Conservation (phyloP, 2,888 invertebrate species). For the Parnassius smintheus region DNA sequence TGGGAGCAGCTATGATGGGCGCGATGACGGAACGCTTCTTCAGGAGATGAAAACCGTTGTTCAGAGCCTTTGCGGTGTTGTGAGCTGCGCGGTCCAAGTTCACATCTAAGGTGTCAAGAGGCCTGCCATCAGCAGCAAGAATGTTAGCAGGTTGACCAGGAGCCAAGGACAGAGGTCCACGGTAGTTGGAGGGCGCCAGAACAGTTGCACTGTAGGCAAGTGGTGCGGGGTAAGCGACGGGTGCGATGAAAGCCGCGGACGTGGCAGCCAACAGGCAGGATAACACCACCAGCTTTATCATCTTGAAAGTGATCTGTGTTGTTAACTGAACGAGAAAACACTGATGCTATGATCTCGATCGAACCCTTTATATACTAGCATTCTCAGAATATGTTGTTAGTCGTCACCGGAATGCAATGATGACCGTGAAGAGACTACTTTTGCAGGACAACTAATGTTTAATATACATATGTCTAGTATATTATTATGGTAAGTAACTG, state of each 20-base stretch:
- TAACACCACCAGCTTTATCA: slow-evolving; percentile 83
- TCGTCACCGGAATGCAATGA: slow-evolving; percentile 55
- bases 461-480: neutral
- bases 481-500: neutral
- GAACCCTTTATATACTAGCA: slow-evolving; percentile 33
- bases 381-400: slow-evolving; percentile 40
- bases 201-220: slow-evolving; percentile 42
- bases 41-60: slow-evolving; percentile 52
- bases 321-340: slow-evolving; percentile 50
- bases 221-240: slow-evolving; percentile 41
- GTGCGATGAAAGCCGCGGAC: slow-evolving; percentile 55
- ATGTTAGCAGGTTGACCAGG: slow-evolving; percentile 72
- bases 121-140: slow-evolving; percentile 66
- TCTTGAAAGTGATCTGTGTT: slow-evolving; percentile 74
- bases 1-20: slow-evolving; percentile 38
- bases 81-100: slow-evolving; percentile 71
- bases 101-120: slow-evolving; percentile 69
- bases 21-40: slow-evolving; percentile 50
- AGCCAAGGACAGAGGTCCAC: slow-evolving; percentile 66
- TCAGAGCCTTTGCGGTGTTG: slow-evolving; percentile 61
- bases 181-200: slow-evolving; percentile 53
- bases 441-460: slow-evolving; percentile 32
- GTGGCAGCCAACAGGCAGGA: slow-evolving; percentile 82
- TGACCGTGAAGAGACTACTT: slow-evolving; percentile 64
- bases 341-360: slow-evolving; percentile 52